Evolutionary conservation across 2,113 vertebrate species (phyloP).

Genomic region (Erythrocercus mccallii): DNA sequence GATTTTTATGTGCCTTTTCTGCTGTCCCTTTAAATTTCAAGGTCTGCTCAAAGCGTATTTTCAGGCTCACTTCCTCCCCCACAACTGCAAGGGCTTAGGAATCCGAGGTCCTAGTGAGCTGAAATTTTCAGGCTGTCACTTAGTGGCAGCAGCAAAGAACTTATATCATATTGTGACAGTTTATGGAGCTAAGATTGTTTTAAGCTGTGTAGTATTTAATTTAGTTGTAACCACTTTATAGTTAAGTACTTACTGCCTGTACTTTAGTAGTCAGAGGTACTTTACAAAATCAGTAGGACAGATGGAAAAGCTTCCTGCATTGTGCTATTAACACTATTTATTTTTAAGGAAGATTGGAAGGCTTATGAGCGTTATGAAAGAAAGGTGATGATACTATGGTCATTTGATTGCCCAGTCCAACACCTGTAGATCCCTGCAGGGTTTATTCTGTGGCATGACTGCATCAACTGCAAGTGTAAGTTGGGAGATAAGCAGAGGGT

Average conservation of each 20-base stretch:
- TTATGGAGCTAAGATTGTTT: background rate
- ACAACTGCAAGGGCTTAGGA: background rate
- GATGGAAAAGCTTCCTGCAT: background rate
- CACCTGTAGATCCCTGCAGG: background rate
- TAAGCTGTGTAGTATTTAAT: background rate
- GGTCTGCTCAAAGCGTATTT: background rate
- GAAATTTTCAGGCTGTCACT: background rate
- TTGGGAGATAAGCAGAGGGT: background rate
- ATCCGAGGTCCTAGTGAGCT: background rate
- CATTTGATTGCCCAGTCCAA: background rate
- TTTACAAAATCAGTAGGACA: background rate
- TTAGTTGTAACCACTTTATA: background rate
- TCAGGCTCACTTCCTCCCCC: background rate
- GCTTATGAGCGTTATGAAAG: fast-evolving
- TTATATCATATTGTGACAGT: background rate
- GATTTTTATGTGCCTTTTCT: background rate
- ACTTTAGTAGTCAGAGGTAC: background rate
- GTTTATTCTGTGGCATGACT: background rate
- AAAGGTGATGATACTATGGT: background rate
- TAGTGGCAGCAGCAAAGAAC: background rate
- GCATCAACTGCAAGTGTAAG: background rate
- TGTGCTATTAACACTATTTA: background rate
- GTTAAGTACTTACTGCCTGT: background rate
- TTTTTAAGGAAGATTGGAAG: background rate
- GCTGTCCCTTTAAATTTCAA: background rate